These are phyloP conservation scores for Drosophila borealis DNA, from an alignment of 2,888 invertebrate genomes.

Conservation along the genomic window DNA sequence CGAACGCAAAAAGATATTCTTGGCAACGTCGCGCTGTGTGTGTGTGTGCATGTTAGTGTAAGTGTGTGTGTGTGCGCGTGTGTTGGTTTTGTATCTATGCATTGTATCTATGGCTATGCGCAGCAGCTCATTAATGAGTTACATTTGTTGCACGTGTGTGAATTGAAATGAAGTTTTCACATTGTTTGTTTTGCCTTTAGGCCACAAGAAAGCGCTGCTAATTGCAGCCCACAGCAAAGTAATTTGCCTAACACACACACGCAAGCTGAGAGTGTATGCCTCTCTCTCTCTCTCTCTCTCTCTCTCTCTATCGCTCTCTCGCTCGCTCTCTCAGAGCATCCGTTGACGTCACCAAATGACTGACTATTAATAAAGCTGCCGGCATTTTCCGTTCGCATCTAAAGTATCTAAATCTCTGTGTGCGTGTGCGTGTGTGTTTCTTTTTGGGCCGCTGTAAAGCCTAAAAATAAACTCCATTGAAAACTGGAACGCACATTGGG, in stretches of 20 bases:
- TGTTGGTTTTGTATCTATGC: constrained; percentile 32
- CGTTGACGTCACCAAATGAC: constrained; percentile 73
- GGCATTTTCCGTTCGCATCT: constrained; percentile 63
- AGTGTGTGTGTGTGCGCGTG: constrained; percentile 5
- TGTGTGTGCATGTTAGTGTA: constrained; percentile 15
- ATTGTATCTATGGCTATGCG: constrained; percentile 25
- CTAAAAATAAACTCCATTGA: constrained; percentile 80
- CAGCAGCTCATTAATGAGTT: constrained; percentile 74
- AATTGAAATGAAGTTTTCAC: constrained; percentile 66
- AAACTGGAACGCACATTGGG: constrained; percentile 70
- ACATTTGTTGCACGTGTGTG: constrained; percentile 53
- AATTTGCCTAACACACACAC: constrained; percentile 38
- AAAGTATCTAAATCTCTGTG: constrained; percentile 25
- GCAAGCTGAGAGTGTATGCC: not conserved
- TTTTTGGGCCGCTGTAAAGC: constrained; percentile 30
- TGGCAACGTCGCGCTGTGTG: constrained; percentile 53
- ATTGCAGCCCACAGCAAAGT: constrained; percentile 43
- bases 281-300: too few species aligned
- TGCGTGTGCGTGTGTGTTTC: constrained; percentile 23
- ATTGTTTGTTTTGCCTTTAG: constrained; percentile 52
- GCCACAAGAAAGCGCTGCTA: constrained; percentile 54
- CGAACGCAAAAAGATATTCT: constrained; percentile 77
- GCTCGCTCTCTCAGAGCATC: constrained; percentile 7
- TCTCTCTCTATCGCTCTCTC: not conserved
- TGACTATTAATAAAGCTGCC: constrained; percentile 70